A percentile compares a stretch with the other conserved stretches of the same genome.
Conservation (phyloP, 2,888 invertebrate genomes). For the Pecten maximus region DNA sequence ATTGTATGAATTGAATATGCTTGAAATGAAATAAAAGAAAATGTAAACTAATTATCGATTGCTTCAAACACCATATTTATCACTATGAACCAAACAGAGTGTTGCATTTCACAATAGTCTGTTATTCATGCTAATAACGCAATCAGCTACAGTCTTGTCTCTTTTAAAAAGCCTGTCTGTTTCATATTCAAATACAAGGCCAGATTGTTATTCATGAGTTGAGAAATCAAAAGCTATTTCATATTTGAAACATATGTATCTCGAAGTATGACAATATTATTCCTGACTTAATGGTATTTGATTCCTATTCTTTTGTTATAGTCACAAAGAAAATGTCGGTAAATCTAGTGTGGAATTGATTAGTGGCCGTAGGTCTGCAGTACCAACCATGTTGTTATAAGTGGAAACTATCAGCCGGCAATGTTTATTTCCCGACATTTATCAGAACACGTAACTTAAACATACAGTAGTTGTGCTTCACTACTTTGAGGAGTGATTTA, state of each 20-base stretch:
- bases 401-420: too few relatives aligned
- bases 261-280: not conserved
- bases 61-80: not conserved
- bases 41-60: too few relatives aligned
- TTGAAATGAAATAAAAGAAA: too few relatives aligned
- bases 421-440: too few relatives aligned
- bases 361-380: too few relatives aligned
- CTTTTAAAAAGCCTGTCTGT: not conserved
- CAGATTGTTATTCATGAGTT: not conserved
- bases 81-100: not conserved
- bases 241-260: not conserved
- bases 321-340: not conserved
- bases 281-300: not conserved
- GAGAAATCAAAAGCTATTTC: not conserved
- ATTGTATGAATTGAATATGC: too few relatives aligned
- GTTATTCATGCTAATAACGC: not conserved
- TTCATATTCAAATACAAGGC: not conserved
- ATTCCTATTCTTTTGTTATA: not conserved
- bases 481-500: too few relatives aligned
- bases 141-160: not conserved
- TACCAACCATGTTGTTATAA: too few relatives aligned
- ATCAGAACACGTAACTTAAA: too few relatives aligned
- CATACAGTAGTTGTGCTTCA: too few relatives aligned
- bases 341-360: not conserved
- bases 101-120: not conserved